Percentiles rank a stretch among this genome's conserved stretches.
Evolutionary conservation across 2,797 vertebrate genomes (phyloP).

Genomic region (Scyliorhinus canicula): DNA sequence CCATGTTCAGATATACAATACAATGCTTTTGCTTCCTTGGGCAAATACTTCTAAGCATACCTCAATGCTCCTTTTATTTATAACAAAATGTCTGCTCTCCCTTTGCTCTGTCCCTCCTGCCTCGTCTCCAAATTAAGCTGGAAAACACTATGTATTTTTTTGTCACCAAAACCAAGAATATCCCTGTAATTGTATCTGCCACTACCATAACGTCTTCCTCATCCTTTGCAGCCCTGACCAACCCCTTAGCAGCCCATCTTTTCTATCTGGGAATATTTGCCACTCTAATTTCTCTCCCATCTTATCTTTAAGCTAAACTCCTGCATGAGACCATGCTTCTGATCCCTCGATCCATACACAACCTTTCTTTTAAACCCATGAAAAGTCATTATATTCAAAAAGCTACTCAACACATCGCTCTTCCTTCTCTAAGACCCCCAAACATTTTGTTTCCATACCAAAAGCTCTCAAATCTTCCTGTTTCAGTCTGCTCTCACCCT

Average conservation of each 20-base stretch:
- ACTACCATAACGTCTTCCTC: not conserved
- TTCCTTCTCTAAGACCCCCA: not conserved
- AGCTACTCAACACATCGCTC: no score
- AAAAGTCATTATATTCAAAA: no score
- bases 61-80: no score
- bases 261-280: not conserved
- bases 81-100: no score
- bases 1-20: no score
- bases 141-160: not conserved
- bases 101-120: no score
- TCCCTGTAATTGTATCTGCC: not conserved
- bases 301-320: not conserved
- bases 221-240: no score
- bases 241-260: not conserved
- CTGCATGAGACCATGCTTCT: not conserved
- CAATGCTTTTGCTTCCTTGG: no score
- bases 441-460: not conserved
- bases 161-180: not conserved
- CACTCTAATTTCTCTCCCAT: not conserved
- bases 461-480: not conserved
- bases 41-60: no score
- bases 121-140: no score
- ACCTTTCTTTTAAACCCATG: not conserved
- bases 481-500: not conserved
- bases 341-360: not conserved